These are phyloP conservation scores for Lypha dubia DNA, from an alignment of 2,888 invertebrate species.

Conservation along the genomic window DNA sequence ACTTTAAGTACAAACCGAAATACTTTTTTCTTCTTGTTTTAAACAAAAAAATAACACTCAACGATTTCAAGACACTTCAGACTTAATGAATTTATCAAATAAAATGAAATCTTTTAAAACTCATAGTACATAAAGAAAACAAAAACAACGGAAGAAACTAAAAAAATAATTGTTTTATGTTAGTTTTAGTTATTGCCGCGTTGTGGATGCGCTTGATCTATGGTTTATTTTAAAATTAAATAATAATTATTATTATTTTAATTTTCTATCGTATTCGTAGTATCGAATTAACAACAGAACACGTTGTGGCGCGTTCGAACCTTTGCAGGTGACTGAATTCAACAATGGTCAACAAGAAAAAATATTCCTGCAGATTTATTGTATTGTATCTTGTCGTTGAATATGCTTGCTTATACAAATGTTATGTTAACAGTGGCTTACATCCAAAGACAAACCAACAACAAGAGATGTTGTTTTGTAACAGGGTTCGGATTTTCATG, in stretches of 20 bases:
- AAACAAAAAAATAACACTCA: constrained; percentile 4
- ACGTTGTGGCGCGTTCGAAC: constrained; percentile 73
- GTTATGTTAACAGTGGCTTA: constrained; percentile 37
- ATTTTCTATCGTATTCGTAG: constrained; percentile 43
- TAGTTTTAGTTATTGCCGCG: constrained; percentile 9
- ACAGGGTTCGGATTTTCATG: background rate
- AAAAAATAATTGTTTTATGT: constrained; percentile 39
- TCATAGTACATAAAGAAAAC: background rate
- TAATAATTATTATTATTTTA: constrained; percentile 13
- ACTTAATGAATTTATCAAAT: background rate
- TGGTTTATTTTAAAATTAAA: constrained; percentile 1
- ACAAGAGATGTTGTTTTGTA: constrained; percentile 3
- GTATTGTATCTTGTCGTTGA: constrained; percentile 5
- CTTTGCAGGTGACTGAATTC: constrained; percentile 74
- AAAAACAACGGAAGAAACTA: constrained; percentile 3
- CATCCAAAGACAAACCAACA: constrained; percentile 21
- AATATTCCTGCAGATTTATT: constrained; percentile 55
- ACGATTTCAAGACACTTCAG: constrained; percentile 1
- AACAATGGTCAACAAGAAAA: constrained; percentile 69
- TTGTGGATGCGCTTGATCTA: constrained; percentile 22
- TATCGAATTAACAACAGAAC: constrained; percentile 52
- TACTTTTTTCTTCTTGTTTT: background rate
- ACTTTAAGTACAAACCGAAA: background rate
- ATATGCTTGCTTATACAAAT: background rate
- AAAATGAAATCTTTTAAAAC: background rate